A percentile compares a stretch with the other conserved stretches of the same genome.
These are phyloP conservation scores for Furcifer pardalis DNA, from an alignment of 2,797 vertebrate species.

Conservation along the genomic window DNA sequence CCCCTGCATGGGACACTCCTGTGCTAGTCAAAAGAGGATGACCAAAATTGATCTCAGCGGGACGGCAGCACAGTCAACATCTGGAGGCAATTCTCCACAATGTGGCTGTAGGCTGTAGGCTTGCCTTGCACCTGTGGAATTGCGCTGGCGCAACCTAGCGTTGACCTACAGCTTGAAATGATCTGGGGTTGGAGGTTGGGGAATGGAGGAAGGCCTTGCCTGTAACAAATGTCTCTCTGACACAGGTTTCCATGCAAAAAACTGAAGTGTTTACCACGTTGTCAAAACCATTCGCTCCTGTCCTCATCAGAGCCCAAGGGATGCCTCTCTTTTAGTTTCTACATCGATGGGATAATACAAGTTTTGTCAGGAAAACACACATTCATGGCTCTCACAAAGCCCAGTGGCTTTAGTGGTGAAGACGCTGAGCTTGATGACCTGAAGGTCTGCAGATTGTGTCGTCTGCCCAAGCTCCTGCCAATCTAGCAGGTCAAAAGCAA, in stretches of 20 bases:
- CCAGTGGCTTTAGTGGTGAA: no score
- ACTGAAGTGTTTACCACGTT: neutral
- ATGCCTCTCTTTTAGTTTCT: neutral
- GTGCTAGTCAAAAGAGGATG: slow-evolving; percentile 1
- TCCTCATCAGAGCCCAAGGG: neutral
- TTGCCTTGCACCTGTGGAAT: neutral
- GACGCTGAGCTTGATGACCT: no score
- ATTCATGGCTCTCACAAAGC: neutral
- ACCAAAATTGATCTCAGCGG: slow-evolving; percentile 3
- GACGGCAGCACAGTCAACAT: neutral
- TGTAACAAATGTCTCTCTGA: neutral
- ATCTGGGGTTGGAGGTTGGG: neutral
- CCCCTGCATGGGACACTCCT: neutral
- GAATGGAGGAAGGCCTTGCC: neutral
- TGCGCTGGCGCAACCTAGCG: neutral
- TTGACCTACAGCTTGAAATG: neutral
- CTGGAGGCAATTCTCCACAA: neutral
- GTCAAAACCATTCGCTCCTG: neutral
- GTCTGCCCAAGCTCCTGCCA: no score
- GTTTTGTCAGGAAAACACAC: neutral
- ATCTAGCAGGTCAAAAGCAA: no score
- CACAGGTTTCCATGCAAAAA: neutral
- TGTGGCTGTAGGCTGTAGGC: neutral
- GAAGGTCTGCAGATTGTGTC: no score
- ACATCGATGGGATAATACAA: neutral